Percentiles rank a stretch among this genome's conserved stretches.
Evolutionary conservation across 2,113 vertebrate species (phyloP).

Genomic region (Syrmaticus mikado): DNA sequence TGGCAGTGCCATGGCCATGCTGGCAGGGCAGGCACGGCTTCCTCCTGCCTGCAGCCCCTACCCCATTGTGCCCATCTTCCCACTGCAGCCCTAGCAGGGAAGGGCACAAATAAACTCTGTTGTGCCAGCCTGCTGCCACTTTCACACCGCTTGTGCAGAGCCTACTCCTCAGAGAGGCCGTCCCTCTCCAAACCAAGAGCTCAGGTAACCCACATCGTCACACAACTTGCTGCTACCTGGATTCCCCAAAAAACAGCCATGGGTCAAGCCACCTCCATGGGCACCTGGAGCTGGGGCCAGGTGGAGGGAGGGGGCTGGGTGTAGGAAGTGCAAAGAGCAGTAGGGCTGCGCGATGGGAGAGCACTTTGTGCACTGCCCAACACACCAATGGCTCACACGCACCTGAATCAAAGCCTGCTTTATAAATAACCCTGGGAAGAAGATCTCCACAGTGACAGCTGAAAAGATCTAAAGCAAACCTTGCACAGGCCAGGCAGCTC

Average conservation of each 20-base stretch:
- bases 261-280: background rate
- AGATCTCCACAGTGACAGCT: slow-evolving; percentile 15
- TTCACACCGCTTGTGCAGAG: background rate
- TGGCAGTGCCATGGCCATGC: rapidly evolving
- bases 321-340: background rate
- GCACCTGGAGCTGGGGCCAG: background rate
- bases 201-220: slow-evolving; percentile 12
- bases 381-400: background rate
- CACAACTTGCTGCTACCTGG: background rate
- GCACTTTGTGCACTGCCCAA: background rate
- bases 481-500: background rate
- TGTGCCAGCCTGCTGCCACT: background rate
- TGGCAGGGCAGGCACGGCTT: background rate
- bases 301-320: background rate
- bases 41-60: background rate
- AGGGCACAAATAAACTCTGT: background rate
- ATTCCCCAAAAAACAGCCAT: background rate
- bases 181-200: slow-evolving; percentile 10
- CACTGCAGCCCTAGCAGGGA: rapidly evolving
- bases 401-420: slow-evolving; percentile 47
- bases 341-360: background rate
- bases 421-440: slow-evolving; percentile 38
- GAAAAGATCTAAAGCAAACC: slow-evolving; percentile 20
- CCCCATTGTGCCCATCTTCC: background rate
- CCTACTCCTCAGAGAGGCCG: background rate